phyloP scores from a whole-genome alignment of 2,113 vertebrate species.

The Lota lota region DNA sequence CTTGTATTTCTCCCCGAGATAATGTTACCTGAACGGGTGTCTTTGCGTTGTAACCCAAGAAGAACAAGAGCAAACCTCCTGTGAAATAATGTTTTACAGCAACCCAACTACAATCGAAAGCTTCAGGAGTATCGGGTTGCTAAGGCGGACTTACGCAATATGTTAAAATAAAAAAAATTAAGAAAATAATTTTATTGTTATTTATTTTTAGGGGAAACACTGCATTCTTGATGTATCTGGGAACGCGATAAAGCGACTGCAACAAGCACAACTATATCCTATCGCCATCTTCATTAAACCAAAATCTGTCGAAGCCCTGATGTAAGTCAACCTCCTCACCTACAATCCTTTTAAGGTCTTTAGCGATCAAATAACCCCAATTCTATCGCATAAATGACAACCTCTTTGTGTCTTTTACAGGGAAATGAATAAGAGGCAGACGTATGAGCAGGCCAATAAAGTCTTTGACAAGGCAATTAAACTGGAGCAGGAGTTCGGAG shows the following conservation, averaged over 20 bases:
- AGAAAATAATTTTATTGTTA: background rate
- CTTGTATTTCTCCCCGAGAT: background rate
- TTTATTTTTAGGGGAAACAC: constrained; percentile 85
- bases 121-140: background rate
- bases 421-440: constrained; percentile 99
- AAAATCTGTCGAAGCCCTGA: constrained; percentile 96
- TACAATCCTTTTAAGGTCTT: background rate
- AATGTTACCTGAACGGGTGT: background rate
- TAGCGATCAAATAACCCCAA: background rate
- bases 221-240: constrained; percentile 98
- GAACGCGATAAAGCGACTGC: constrained; percentile 98
- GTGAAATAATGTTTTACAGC: background rate
- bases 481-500: constrained; percentile 97
- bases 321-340: constrained; percentile 78
- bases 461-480: constrained; percentile 98
- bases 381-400: background rate
- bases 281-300: constrained; percentile 99
- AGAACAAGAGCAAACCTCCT: background rate
- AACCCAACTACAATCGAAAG: background rate
- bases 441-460: constrained; percentile 97
- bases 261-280: constrained; percentile 97
- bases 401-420: constrained; percentile 62
- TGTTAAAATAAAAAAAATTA: background rate
- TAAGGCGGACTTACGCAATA: background rate
- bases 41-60: background rate